Evolutionary conservation across 2,888 invertebrate genomes (phyloP).

Genomic region (Tholera decimalis): DNA sequence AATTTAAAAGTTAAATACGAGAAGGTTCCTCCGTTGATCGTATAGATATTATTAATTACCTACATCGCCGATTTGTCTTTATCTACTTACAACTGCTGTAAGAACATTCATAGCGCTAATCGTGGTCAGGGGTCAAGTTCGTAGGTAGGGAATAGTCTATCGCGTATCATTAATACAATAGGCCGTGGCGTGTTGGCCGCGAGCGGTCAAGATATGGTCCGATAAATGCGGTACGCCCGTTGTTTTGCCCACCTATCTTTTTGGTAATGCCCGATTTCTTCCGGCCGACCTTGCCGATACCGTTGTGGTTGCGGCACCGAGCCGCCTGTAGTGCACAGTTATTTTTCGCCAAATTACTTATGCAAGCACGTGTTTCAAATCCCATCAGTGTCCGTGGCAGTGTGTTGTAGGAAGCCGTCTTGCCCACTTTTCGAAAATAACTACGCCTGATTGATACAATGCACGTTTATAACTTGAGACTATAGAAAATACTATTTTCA

Average conservation of each 20-base stretch:
- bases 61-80: not conserved
- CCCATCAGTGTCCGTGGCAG: not conserved
- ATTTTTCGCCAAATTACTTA: conserved; percentile 30
- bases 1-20: not conserved
- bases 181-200: conserved; percentile 62
- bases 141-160: conserved; percentile 69
- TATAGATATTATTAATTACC: conserved; percentile 8
- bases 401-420: not conserved
- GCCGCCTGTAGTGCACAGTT: conserved; percentile 42
- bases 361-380: conserved; percentile 22
- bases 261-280: conserved; percentile 86
- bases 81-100: conserved; percentile 21
- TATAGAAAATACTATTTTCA: not conserved
- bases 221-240: conserved; percentile 79
- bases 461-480: not conserved
- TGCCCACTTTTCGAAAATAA: not conserved
- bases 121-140: conserved; percentile 75
- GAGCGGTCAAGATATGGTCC: conserved; percentile 78
- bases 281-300: conserved; percentile 85
- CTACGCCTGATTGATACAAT: not conserved
- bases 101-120: conserved; percentile 20
- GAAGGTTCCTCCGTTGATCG: not conserved
- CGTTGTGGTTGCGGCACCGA: conserved; percentile 68
- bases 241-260: conserved; percentile 81
- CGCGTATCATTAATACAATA: conserved; percentile 70